These are phyloP conservation scores for Patella depressa DNA, from an alignment of 2,888 invertebrate species.

Conservation along the genomic window DNA sequence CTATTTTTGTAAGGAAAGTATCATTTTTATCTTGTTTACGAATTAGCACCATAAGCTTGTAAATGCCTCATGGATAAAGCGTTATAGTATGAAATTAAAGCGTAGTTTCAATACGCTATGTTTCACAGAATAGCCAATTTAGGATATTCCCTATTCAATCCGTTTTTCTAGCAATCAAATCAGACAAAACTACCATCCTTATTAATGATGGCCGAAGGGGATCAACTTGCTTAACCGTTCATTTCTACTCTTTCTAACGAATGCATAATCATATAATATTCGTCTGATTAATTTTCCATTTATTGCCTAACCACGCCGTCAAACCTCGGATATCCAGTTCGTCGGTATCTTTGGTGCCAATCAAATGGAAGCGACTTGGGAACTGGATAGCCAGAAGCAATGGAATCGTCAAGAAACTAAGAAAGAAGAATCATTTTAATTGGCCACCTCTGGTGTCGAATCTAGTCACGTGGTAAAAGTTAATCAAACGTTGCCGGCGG, in stretches of 20 bases:
- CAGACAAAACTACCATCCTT: conserved; percentile 2
- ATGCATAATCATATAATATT: conserved; percentile 30
- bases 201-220: background rate
- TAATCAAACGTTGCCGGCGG: conserved; percentile 32
- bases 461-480: conserved; percentile 32
- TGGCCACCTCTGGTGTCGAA: conserved; percentile 25
- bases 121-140: no score
- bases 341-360: background rate
- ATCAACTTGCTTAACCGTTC: background rate
- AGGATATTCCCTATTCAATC: no score
- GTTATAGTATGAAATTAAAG: no score
- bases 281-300: conserved; percentile 23
- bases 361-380: no score
- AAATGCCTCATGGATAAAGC: no score
- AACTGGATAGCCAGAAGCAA: no score
- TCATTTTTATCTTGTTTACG: no score
- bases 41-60: no score
- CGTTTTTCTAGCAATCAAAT: background rate
- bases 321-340: conserved; percentile 4
- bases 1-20: no score
- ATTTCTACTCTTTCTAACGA: conserved; percentile 19
- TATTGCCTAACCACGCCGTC: conserved; percentile 23
- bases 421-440: conserved; percentile 4
- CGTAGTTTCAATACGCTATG: no score
- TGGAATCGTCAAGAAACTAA: no score